Evolutionary conservation across 2,888 invertebrate genomes (phyloP), one percentile per base, ranked within the genome.

Genomic region (Volucella zonaria): DNA sequence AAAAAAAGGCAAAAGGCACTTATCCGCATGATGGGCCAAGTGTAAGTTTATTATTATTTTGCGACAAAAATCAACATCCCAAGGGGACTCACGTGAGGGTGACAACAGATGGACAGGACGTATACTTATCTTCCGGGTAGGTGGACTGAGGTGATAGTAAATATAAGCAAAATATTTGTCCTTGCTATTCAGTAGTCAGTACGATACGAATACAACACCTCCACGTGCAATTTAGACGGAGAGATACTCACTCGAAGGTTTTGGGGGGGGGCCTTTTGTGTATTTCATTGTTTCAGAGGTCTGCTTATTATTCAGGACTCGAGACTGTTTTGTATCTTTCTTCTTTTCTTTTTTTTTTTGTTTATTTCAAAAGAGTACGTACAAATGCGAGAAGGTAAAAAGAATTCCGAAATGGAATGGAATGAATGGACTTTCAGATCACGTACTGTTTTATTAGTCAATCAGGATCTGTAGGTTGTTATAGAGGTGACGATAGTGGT

Each of bases 401-500:
- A 51, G 80, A 75, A 51, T 61, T 47, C 14, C 49, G 6, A 11
- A 18, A 15, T 45, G 51, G 10, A 43, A 15, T 31, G 49, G 49
- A 31, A 45, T 56, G 56, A 14, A 64, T 80, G 43, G n/a, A 71
- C 61, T 80, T 85, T 85, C 90, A 88, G 86, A 87, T 90, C 90
- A 91, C 90, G 90, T 91, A 88, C 87, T 73, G 74, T 90, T 90
- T 90, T 90, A 90, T 91, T 90, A 89, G 91, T 91, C 90, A 90
- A 91, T 91, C 91, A 90, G 90, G 88, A 85, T 81, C 68, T 68
- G 68, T 76, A 80, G 80, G 75, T 85, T 80, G 58, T 51, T 45
- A 15, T 42, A 31, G 15, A 85, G 85, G 81, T 81, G 85, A 77
- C 76, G 85, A 85, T 80, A 73, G 47, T 38, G 85, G 76, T 73